Conservation (phyloP, 2,113 vertebrate genomes). For the Mus pahari region DNA sequence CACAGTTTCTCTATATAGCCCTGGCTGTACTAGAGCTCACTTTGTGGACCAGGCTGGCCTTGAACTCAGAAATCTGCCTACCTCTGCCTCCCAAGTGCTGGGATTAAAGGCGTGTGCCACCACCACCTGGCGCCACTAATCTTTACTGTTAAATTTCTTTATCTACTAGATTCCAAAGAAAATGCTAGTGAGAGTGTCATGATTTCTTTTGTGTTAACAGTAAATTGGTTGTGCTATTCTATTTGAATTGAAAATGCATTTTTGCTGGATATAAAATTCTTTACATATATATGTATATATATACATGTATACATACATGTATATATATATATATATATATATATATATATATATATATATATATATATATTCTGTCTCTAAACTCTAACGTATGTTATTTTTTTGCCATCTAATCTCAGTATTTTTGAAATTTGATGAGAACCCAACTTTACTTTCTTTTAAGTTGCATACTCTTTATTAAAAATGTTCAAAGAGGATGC, state of each 20-base stretch:
- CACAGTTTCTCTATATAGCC: too few species aligned
- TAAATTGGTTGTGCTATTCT: not conserved
- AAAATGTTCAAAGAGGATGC: not conserved
- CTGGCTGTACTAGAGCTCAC: too few species aligned
- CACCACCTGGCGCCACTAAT: not conserved
- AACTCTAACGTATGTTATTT: conserved; percentile 4
- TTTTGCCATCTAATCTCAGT: not conserved
- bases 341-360: too few species aligned
- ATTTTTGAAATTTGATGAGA: not conserved
- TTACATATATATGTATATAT: not conserved
- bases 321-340: too few species aligned
- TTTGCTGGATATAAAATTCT: conserved; percentile 41
- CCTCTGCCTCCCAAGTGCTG: too few species aligned
- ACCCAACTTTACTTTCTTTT: conserved; percentile 27
- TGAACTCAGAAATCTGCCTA: too few species aligned
- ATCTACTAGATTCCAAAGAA: not conserved
- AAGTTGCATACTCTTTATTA: not conserved
- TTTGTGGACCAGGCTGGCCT: too few species aligned
- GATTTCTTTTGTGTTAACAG: conserved; percentile 14
- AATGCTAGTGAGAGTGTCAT: not conserved
- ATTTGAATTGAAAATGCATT: conserved; percentile 15
- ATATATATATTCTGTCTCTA: not conserved
- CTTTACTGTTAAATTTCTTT: conserved; percentile 46
- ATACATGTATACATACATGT: too few species aligned
- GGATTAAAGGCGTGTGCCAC: too few species aligned